Base-by-base conservation (phyloP, 2,888 invertebrate genomes). In the Caenorhabditis zanzibari region DNA sequence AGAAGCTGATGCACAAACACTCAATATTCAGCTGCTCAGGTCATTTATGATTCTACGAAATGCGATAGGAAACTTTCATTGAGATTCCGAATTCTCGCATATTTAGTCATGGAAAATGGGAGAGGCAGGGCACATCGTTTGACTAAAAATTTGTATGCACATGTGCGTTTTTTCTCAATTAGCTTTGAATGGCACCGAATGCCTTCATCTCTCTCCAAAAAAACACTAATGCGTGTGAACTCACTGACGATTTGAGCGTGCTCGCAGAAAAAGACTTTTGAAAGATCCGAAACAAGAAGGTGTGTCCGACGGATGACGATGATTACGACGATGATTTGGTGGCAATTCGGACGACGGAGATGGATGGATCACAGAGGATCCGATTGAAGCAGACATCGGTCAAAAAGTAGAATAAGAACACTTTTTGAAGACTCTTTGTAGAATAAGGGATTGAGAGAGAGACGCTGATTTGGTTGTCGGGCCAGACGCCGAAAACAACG, bases 261-360 rank as follows among this genome's bases (percentile, higher is more conserved):
- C 64, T 47, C 82, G 63, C 3, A 83, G 59, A 28, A 83, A 83
- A 22, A 83, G 73, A 28, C 79, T 79, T 58, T 83, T 83, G 68
- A 83, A 83, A 5, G 83, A 83, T 35, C 83, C 83, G 58, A 83
- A 83, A 58, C 83, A 83, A 2, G 83, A 83, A 9, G 82, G 77
- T 10, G 82, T 82, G 32, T 82, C 82, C 10, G 77, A 77, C 16
- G 72, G 72, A 69, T 77, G 72, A 22, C 82, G 61, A 24, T 82
- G 66, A 44, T 64, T 79, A 10, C 71, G 71, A 26, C 71, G 79
- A 64, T 56, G 61, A 19, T 47, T 47, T 19, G 47, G 47, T 38
- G 69, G 76, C 61, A 77, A 52, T 71, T 79, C 79, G 54, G 71
- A 71, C 28, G 64, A 52, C 16, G 79, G 59, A 22, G 52, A 38